Evolutionary conservation across 1,140 invertebrate genomes (phyloP), one percentile per base, ranked within the genome.

Genomic region (Zaprionus gabonicus): DNA sequence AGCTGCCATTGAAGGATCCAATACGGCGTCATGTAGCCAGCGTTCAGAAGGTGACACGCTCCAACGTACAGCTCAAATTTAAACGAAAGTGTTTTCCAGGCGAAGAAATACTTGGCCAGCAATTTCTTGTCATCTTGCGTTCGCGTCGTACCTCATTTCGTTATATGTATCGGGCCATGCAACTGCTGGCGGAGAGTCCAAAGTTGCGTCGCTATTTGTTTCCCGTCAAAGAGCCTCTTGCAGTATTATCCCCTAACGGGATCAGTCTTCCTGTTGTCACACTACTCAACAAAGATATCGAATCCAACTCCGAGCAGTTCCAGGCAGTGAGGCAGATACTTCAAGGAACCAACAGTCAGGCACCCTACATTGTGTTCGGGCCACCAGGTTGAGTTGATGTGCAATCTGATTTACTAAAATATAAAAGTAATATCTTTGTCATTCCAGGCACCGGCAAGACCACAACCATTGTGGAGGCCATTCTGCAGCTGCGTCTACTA

Each of bases 371-470:
- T 6, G 70, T 92, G 5, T 91, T 92, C 58, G 91, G 91, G 62
- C 91, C 91, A 68, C 91, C 91, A 80, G 88, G 88, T 91, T 46
- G 13, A 55, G 56, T 5, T 20, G 23, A 25, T n/a, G 31, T 25
- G 13, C 13, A 46, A 23, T n/a, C 7, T 17, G n/a, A n/a, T 56
- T 20, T 7, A 44, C 1, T 36, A 2, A 53, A 3, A 27, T 56
- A 7, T 10, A 15, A 65, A 15, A 65, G 9, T 23, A 25, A 51
- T 17, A n/a, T 44, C 6, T 25, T 53, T 3, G 4, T 34, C 9
- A 20, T 38, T 66, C n/a, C n/a, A 92, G 92, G 91, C 59, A 97
- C 96, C 25, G 97, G 97, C 4, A 97, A 97, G 93, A 97, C 96
- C 36, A 94, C 96, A 0, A 97, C 96, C 13, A 81, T 97, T 55